These are phyloP conservation scores for Bostrychus sinensis DNA, from an alignment of 2,113 vertebrate genomes.

Conservation along the genomic window DNA sequence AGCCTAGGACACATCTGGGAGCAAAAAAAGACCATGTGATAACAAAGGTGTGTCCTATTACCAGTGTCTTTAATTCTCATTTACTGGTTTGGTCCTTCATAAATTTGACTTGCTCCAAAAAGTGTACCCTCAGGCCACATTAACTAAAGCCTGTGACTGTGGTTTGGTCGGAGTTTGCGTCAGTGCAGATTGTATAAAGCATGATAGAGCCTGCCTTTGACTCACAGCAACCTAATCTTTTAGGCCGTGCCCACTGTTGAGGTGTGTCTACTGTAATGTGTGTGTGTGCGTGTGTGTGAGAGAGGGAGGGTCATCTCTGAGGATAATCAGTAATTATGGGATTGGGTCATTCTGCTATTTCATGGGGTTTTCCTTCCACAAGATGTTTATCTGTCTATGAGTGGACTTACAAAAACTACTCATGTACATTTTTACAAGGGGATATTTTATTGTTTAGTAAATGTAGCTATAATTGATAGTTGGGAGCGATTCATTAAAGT, in stretches of 20 bases:
- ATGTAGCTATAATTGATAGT: no score
- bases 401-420: not conserved
- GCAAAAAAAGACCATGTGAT: no score
- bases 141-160: slow-evolving; percentile 13
- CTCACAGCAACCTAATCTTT: slow-evolving; percentile 65
- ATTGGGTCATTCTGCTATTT: slow-evolving; percentile 31
- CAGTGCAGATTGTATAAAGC: slow-evolving; percentile 36
- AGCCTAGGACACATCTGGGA: no score
- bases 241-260: slow-evolving; percentile 36
- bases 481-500: no score
- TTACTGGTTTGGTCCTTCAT: not conserved
- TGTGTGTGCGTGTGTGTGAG: slow-evolving; percentile 23
- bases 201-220: slow-evolving; percentile 77
- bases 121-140: slow-evolving; percentile 41
- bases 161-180: slow-evolving; percentile 43
- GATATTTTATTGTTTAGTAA: no score
- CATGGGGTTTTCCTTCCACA: slow-evolving; percentile 4
- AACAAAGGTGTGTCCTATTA: no score
- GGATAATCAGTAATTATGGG: slow-evolving; percentile 29
- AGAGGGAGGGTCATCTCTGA: not conserved
- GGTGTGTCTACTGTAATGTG: slow-evolving; percentile 51
- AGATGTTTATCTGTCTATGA: not conserved
- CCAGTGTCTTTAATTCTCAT: not conserved
- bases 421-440: not conserved
- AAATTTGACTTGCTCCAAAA: slow-evolving; percentile 29